A percentile compares a stretch with the other conserved stretches of the same genome.
These are phyloP conservation scores for Frankliniella intonsa DNA, from an alignment of 2,888 invertebrate species.

Conservation along the genomic window DNA sequence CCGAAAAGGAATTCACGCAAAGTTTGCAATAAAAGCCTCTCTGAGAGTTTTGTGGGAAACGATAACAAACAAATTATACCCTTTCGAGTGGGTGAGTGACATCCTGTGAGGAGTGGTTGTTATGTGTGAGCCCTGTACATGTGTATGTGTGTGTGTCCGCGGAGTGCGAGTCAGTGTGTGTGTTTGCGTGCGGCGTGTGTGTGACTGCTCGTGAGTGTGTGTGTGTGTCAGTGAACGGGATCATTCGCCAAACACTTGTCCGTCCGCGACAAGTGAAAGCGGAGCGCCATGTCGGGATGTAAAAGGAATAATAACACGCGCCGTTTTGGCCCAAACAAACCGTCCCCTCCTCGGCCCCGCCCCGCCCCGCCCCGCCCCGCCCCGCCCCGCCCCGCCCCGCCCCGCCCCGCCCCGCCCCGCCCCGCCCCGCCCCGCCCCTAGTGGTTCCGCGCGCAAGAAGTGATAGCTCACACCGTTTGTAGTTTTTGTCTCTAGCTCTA, in stretches of 20 bases:
- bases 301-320: slow-evolving; percentile 1
- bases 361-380: neutral
- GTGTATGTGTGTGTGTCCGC: neutral
- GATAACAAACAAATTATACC: too few species aligned
- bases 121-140: too few species aligned
- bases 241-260: neutral
- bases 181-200: neutral
- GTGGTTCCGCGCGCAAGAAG: too few species aligned
- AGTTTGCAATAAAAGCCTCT: too few species aligned
- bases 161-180: neutral
- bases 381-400: too few species aligned
- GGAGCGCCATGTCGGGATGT: neutral
- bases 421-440: neutral
- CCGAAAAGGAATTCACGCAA: too few species aligned
- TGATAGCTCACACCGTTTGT: too few species aligned
- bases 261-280: neutral
- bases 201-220: neutral
- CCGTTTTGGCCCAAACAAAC: neutral
- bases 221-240: neutral
- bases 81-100: too few species aligned
- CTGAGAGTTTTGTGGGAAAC: too few species aligned
- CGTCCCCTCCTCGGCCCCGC: neutral
- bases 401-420: neutral
- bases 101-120: too few species aligned
- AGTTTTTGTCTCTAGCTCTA: too few species aligned